phyloP scores from a whole-genome alignment of 1,140 invertebrate genomes.

The Magallana ariakensis region DNA sequence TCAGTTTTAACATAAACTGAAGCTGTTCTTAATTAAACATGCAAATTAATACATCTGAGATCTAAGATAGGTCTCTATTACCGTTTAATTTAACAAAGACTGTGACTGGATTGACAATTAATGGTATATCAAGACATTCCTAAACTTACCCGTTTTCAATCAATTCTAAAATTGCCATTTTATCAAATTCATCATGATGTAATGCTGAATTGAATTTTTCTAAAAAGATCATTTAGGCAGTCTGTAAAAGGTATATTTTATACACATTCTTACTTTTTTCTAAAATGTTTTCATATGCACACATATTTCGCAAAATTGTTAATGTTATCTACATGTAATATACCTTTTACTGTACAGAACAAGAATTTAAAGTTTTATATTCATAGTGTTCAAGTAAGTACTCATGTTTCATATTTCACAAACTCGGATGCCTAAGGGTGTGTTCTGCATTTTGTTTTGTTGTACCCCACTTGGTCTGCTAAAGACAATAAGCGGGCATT shows the following conservation, averaged over 20 bases:
- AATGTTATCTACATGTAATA: constrained; percentile 8
- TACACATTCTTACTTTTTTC: constrained; percentile 44
- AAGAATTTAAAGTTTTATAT: too few relatives aligned
- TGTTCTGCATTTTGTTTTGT: too few relatives aligned
- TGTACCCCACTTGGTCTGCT: too few relatives aligned
- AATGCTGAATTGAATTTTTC: constrained; percentile 44
- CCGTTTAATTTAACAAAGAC: constrained; percentile 42
- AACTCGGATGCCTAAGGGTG: too few relatives aligned
- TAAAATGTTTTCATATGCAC: background rate
- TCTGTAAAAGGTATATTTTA: constrained; percentile 45
- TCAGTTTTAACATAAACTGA: background rate
- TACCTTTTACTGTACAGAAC: too few relatives aligned
- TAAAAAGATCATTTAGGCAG: background rate
- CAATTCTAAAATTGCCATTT: constrained; percentile 43
- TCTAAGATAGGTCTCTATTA: constrained; percentile 54
- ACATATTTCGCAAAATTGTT: background rate
- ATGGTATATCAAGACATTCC: background rate
- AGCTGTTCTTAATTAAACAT: constrained; percentile 47
- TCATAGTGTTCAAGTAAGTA: too few relatives aligned
- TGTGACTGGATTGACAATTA: constrained; percentile 50
- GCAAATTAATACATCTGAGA: constrained; percentile 41
- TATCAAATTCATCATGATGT: constrained; percentile 26
- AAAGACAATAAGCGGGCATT: too few relatives aligned
- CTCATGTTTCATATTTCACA: too few relatives aligned
- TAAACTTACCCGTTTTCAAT: constrained; percentile 9